Conservation (phyloP, 1,140 invertebrate genomes). For the Lepidotrigona ventralis region DNA sequence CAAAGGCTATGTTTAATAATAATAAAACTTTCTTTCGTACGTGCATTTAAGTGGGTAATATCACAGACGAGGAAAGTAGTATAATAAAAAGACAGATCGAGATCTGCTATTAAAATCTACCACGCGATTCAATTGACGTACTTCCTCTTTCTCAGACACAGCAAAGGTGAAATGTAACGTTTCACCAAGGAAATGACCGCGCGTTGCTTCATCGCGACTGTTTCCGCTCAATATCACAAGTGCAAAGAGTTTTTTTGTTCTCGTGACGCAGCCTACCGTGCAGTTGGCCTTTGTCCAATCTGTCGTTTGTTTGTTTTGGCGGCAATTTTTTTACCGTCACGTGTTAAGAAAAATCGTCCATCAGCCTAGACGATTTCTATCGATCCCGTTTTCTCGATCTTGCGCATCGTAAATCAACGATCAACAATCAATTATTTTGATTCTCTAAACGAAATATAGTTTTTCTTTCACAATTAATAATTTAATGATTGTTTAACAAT, state of each 20-base stretch:
- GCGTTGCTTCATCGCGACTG: background rate
- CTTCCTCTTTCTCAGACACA: constrained; percentile 3
- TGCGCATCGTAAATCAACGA: background rate
- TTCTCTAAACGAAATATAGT: too few species aligned
- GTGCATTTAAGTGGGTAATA: background rate
- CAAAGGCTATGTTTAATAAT: background rate
- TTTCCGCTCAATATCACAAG: constrained; percentile 37
- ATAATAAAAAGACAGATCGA: background rate
- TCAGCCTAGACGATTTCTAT: background rate
- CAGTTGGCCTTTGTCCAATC: constrained; percentile 32
- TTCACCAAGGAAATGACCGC: constrained; percentile 17
- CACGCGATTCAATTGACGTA: background rate
- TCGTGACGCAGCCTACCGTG: constrained; percentile 5
- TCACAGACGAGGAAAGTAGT: background rate
- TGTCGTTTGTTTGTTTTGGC: constrained; percentile 18
- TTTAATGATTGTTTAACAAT: too few species aligned
- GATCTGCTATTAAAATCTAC: background rate
- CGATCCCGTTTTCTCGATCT: background rate
- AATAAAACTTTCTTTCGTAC: background rate
- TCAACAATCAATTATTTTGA: too few species aligned
- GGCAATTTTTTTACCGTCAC: constrained; percentile 10
- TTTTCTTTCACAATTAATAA: too few species aligned
- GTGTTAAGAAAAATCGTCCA: constrained; percentile 9
- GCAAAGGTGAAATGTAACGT: constrained; percentile 35
- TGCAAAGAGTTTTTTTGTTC: constrained; percentile 29